Percentiles rank a stretch among this genome's conserved stretches.
These are phyloP conservation scores for Podocnemis expansa DNA, from an alignment of 2,113 vertebrate genomes.

Conservation along the genomic window DNA sequence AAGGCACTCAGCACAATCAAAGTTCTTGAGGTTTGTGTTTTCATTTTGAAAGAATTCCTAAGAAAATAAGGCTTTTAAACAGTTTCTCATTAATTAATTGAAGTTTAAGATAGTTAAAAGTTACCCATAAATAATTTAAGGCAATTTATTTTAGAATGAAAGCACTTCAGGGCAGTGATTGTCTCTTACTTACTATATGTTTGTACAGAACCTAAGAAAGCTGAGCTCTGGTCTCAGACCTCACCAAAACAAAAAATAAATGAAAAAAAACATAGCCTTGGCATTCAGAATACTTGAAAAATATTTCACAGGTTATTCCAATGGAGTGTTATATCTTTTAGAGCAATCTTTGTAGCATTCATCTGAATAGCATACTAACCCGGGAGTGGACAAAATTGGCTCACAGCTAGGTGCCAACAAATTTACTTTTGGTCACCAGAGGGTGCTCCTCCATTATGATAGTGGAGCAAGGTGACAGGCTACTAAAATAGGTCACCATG, in stretches of 20 bases:
- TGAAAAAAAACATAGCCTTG: background rate
- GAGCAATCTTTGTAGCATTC: background rate
- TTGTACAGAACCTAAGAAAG: background rate
- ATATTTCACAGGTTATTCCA: background rate
- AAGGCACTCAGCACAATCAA: background rate
- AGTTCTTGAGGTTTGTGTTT: background rate
- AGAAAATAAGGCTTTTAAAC: background rate
- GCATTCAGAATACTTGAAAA: background rate
- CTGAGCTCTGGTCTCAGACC: background rate
- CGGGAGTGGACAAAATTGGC: too few species aligned
- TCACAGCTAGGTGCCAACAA: too few species aligned
- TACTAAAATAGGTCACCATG: too few species aligned
- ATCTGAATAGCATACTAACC: background rate
- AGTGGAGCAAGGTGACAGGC: too few species aligned
- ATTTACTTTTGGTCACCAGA: too few species aligned
- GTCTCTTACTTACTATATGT: background rate
- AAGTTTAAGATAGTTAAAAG: background rate
- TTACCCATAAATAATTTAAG: background rate
- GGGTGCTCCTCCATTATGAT: too few species aligned
- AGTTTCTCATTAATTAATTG: background rate
- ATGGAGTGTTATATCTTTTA: background rate
- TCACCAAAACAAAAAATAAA: background rate
- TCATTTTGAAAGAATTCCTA: background rate
- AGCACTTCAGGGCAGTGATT: background rate
- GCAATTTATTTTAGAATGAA: background rate